These are phyloP conservation scores for Pachyseris speciosa DNA, from an alignment of 64 coral and sea anemone species.

Conservation along the genomic window DNA sequence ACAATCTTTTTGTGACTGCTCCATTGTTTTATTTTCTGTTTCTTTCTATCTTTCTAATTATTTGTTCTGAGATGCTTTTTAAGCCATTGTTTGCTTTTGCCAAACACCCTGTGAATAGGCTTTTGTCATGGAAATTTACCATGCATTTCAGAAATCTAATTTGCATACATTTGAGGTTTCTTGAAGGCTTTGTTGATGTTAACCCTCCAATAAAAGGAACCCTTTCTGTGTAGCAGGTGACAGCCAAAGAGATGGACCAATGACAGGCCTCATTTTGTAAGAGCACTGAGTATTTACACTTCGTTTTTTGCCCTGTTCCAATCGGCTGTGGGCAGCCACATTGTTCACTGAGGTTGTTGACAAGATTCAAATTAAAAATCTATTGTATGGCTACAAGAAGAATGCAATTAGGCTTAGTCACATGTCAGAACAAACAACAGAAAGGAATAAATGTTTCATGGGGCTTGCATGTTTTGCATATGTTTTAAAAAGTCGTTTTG, in stretches of 20 bases:
- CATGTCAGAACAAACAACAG: constrained; percentile 77
- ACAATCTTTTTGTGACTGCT: neutral
- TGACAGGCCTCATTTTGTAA: neutral
- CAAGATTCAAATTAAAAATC: constrained; percentile 75
- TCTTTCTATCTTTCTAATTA: neutral
- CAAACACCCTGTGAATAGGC: constrained; percentile 6
- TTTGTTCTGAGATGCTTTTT: constrained; percentile 43
- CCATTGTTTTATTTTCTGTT: neutral
- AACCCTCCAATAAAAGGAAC: constrained; percentile 37
- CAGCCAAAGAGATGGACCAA: constrained; percentile 35
- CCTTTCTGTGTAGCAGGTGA: constrained; percentile 66
- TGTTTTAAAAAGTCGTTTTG: constrained; percentile 62
- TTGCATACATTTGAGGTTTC: constrained; percentile 54
- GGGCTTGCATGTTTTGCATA: constrained; percentile 84
- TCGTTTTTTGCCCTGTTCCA: constrained; percentile 57
- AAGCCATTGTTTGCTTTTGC: constrained; percentile 60
- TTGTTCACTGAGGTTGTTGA: constrained; percentile 72
- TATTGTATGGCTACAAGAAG: constrained; percentile 66
- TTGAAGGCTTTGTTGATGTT: constrained; percentile 43
- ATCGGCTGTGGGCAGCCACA: constrained; percentile 31
- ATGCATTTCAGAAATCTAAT: constrained; percentile 61
- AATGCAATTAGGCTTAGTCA: constrained; percentile 78
- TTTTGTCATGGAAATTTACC: constrained; percentile 64
- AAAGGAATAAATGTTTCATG: constrained; percentile 82
- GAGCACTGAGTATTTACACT: constrained; percentile 36